Percentiles rank a stretch among this genome's conserved stretches.
Conservation (phyloP, 2,888 invertebrate species). For the Desoria tigrina region DNA sequence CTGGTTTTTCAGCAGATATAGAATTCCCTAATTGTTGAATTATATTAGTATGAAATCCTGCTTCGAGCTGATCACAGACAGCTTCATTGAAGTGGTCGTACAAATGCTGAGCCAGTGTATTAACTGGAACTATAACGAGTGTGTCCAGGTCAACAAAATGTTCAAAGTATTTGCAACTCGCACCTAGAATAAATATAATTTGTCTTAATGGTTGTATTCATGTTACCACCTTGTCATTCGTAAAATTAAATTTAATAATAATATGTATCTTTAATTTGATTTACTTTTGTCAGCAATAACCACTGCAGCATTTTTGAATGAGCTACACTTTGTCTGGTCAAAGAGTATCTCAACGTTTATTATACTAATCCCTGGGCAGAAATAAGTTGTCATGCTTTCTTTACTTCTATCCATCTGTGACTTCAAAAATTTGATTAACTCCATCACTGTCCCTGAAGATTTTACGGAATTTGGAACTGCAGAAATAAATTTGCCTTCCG, state of each 20-base stretch:
- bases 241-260: background rate
- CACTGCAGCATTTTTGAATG: constrained; percentile 40
- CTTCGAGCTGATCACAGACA: constrained; percentile 45
- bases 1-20: constrained; percentile 58
- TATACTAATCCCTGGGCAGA: constrained; percentile 39
- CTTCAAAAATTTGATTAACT: constrained; percentile 29
- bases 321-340: constrained; percentile 47
- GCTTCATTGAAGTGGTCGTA: constrained; percentile 48
- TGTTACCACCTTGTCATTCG: too few species aligned
- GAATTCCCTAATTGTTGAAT: constrained; percentile 49
- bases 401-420: constrained; percentile 17
- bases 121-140: constrained; percentile 43
- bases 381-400: constrained; percentile 30
- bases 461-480: background rate
- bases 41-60: constrained; percentile 48
- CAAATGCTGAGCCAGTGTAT: constrained; percentile 28
- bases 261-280: too few species aligned
- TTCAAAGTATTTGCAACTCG: constrained; percentile 50
- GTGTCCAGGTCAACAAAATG: constrained; percentile 48
- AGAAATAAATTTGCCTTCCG: constrained; percentile 21
- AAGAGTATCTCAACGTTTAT: constrained; percentile 41
- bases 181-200: constrained; percentile 36
- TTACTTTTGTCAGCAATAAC: constrained; percentile 47
- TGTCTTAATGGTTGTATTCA: background rate
- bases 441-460: constrained; percentile 1